Evolutionary conservation across 2,888 invertebrate species (phyloP).

Genomic region (Scaptomyza cyrtandrae): DNA sequence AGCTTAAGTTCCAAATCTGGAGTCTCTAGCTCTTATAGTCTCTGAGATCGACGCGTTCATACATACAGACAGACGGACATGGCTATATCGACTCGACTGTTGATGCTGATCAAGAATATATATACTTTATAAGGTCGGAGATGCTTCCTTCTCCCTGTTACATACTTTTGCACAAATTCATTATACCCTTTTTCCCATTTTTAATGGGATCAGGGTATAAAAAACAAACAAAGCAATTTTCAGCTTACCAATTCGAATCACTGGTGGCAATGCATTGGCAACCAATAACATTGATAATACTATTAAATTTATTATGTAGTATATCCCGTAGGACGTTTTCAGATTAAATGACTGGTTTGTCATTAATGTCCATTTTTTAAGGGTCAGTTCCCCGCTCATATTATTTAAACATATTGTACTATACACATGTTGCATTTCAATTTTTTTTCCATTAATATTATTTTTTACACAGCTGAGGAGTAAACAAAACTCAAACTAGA

Average conservation of each 20-base stretch:
- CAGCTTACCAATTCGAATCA: slow-evolving; percentile 88
- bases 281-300: slow-evolving; percentile 63
- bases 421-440: slow-evolving; percentile 14
- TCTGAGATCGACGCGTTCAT: no score
- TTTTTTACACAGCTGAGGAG: neutral
- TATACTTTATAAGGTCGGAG: no score
- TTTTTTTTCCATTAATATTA: slow-evolving; percentile 1
- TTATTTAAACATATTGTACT: slow-evolving; percentile 13
- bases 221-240: neutral
- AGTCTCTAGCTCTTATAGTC: no score
- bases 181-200: no score
- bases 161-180: no score
- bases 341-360: slow-evolving; percentile 2
- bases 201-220: no score
- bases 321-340: slow-evolving; percentile 24
- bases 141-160: no score
- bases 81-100: no score
- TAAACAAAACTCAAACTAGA: neutral
- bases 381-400: neutral
- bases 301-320: slow-evolving; percentile 18
- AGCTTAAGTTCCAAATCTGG: no score
- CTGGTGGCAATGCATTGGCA: slow-evolving; percentile 87
- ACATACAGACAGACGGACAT: no score
- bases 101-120: no score
- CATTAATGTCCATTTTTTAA: slow-evolving; percentile 11